phyloP scores from a whole-genome alignment of 2,888 invertebrate genomes.

The Eupithecia exiguata region DNA sequence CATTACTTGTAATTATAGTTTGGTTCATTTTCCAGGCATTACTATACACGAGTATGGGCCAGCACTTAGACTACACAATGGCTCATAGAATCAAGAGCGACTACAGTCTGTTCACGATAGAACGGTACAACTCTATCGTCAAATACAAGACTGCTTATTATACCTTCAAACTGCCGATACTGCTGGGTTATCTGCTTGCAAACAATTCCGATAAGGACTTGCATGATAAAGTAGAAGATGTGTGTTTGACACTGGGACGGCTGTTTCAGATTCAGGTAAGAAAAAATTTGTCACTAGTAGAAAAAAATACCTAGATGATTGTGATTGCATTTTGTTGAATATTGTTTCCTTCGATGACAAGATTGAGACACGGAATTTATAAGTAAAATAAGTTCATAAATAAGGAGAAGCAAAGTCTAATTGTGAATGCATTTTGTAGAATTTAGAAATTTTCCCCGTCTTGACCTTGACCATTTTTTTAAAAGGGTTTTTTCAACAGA shows the following conservation, averaged over 20 bases:
- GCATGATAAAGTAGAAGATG: slow-evolving; percentile 89
- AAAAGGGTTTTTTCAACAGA: too few species aligned
- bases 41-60: slow-evolving; percentile 89
- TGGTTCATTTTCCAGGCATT: slow-evolving; percentile 55
- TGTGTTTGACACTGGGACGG: slow-evolving; percentile 94
- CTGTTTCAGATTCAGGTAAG: slow-evolving; percentile 95
- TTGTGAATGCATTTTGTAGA: too few species aligned
- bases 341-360: too few species aligned
- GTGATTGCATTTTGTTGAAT: too few species aligned
- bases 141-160: slow-evolving; percentile 96
- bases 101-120: slow-evolving; percentile 87
- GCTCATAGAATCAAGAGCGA: slow-evolving; percentile 67
- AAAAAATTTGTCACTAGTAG: neutral
- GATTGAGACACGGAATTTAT: too few species aligned
- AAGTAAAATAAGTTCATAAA: too few species aligned
- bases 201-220: slow-evolving; percentile 86
- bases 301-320: too few species aligned
- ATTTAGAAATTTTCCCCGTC: too few species aligned
- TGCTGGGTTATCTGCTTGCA: slow-evolving; percentile 91
- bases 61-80: slow-evolving; percentile 90
- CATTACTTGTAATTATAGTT: too few species aligned
- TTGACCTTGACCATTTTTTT: too few species aligned
- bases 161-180: slow-evolving; percentile 93
- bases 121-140: slow-evolving; percentile 91
- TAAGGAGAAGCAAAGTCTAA: too few species aligned